Evolutionary conservation across 2,888 invertebrate genomes (phyloP).

Genomic region (Aleiodes leptofemur): DNA sequence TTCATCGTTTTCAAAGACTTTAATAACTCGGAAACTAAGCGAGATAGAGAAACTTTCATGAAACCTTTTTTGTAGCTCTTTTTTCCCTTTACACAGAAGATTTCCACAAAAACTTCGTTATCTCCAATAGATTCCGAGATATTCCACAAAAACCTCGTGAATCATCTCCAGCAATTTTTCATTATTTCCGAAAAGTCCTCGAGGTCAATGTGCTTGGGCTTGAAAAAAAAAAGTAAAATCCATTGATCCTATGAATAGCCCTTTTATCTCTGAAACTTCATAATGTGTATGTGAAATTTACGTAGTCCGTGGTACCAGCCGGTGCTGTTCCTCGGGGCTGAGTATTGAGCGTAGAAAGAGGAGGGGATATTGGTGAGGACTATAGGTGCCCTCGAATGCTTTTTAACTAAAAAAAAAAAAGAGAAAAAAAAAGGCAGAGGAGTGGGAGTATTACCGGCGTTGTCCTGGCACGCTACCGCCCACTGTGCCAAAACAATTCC

Average conservation of each 20-base stretch:
- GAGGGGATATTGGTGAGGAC: slow-evolving; percentile 7
- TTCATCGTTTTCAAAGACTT: no score
- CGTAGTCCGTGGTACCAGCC: slow-evolving; percentile 50
- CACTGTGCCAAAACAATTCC: slow-evolving; percentile 43
- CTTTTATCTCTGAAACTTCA: slow-evolving; percentile 29
- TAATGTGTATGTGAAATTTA: slow-evolving; percentile 31
- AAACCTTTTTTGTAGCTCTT: no score
- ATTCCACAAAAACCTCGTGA: no score
- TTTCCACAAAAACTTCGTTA: no score
- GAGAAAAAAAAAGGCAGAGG: slow-evolving; percentile 27
- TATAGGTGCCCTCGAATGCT: slow-evolving; percentile 48
- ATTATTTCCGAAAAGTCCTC: no score
- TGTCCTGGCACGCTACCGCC: slow-evolving; percentile 59
- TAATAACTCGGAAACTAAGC: neutral
- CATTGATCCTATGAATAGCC: slow-evolving; percentile 17
- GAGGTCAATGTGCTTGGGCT: neutral
- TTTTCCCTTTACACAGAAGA: no score
- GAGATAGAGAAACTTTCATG: no score
- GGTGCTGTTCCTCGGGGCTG: slow-evolving; percentile 40
- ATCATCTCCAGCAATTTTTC: neutral
- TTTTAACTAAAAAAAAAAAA: neutral
- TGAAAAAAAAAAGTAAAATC: no score
- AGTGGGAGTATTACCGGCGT: slow-evolving; percentile 55
- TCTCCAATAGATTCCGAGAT: no score
- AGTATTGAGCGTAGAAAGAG: slow-evolving; percentile 27